A percentile compares a stretch with the other conserved stretches of the same genome.
Evolutionary conservation across 2,113 vertebrate genomes (phyloP).

Genomic region (Labeo rohita): DNA sequence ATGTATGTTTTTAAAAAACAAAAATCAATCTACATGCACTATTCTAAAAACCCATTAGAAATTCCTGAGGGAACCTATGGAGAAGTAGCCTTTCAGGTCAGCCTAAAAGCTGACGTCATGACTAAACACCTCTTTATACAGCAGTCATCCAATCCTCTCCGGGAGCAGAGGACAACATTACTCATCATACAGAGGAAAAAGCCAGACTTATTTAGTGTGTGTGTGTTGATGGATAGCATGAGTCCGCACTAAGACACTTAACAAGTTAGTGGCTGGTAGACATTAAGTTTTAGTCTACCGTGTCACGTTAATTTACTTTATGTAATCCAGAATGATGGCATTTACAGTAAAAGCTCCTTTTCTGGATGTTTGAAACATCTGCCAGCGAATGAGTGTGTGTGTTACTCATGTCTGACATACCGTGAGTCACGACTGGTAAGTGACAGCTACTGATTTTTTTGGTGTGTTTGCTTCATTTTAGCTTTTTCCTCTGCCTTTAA

Average conservation of each 20-base stretch:
- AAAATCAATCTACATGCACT: neutral
- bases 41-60: neutral
- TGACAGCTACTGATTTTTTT: slow-evolving; percentile 33
- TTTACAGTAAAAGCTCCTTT: slow-evolving; percentile 67
- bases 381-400: slow-evolving; percentile 35
- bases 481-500: slow-evolving; percentile 14
- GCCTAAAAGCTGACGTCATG: neutral
- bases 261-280: slow-evolving; percentile 17
- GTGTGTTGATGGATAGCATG: slow-evolving; percentile 23
- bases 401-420: slow-evolving; percentile 67
- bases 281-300: neutral
- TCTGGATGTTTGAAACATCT: slow-evolving; percentile 65
- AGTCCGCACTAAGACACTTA: neutral
- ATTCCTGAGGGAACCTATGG: neutral
- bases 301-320: slow-evolving; percentile 21
- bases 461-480: neutral
- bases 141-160: neutral
- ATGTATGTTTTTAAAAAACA: neutral
- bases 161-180: neutral
- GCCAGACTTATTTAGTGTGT: neutral
- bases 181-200: neutral
- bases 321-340: slow-evolving; percentile 38
- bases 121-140: neutral
- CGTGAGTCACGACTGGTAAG: slow-evolving; percentile 64
- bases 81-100: neutral